Evolutionary conservation across 2,113 vertebrate genomes (phyloP), one percentile per base, ranked within the genome.

Genomic region (Anoplopoma fimbria): DNA sequence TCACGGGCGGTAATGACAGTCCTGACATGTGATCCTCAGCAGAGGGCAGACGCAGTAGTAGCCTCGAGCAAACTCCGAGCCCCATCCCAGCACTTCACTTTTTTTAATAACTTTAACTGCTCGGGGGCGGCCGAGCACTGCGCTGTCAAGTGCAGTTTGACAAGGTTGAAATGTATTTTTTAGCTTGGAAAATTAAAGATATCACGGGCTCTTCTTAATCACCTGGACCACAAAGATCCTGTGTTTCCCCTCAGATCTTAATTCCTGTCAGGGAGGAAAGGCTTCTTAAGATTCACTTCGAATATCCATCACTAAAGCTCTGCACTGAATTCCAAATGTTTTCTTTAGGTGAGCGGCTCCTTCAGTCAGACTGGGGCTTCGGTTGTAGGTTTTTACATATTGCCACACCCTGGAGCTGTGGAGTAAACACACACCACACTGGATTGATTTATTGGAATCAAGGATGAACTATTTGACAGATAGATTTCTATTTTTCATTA

Each of bases 41-140:
- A 67, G 74, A 78, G 83, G 75, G 74, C 79, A 81, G 63, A 77
- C 42, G 25, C 57, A 57, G 33, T 2, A 8, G 51, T 23, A 31
- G 76, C 75, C 27, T 19, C 3, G 0, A 72, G 84, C 62, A 36
- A n/a, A 75, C 60, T 74, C 69, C 33, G 0, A 58, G 69, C 31
- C 55, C 49, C 29, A 15, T 76, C 12, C 17, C 29, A 53, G 33
- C 23, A 40, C 51, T 78, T 78, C 75, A 72, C 42, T 83, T 84
- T 83, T 84, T 86, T 88, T 82, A 87, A 85, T 87, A 45, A 72
- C 73, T 77, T 47, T 49, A 14, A 5, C 53, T 31, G 64, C 72
- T 51, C 9, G 6, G 34, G 21, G 4, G 25, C 38, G 77, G 15
- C 62, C 31, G 23, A 60, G 34, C 4, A 19, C 51, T 9, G 23